Base-by-base conservation (phyloP, 2,888 invertebrate genomes). In the Sthenelais limicola region DNA sequence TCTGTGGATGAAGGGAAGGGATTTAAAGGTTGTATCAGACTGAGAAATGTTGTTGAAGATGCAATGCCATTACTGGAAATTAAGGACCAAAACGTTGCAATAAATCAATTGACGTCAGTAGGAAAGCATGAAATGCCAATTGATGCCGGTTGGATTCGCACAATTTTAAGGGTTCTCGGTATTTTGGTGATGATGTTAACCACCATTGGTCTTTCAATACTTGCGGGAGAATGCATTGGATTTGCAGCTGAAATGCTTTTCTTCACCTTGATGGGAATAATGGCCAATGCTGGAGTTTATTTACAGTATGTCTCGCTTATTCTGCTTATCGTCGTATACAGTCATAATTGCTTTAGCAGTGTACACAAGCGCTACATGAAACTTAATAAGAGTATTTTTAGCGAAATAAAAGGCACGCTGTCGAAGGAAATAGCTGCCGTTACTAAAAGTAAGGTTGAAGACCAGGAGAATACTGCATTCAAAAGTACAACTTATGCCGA, bases 261-360 rank as follows among this genome's bases (percentile, higher is more conserved):
- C 81, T 72, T 79, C 72, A 86, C 86, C 0, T 80, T 86, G 82
- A 86, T 86, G 86, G 86, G 86, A 0, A 83, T 86, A 67, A 86
- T 86, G 35, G 84, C 86, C 18, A 86, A 86, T 68, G 86, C 86
- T 0, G 85, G 85, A 3, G 78, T 81, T 5, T 82, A 84, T 4
- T 80, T 87, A n/a, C 82, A 85, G 68, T 87, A 86, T 75, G 83
- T 85, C 48, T 83, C 84, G 9, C 83, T 87, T 80, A 80, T 82
- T n/a, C 75, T 87, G 15, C 80, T 87, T 26, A 85, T 87, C 24
- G 78, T 86, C 28, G 82, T 87, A 12, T 87, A 87, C 79, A 85
- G 85, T 81, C 84, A 85, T 76, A 85, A 83, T 80, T 84, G 84
- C 72, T 87, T 85, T 77, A 84, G 82, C 77, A 85, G 85, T 74